A percentile compares a stretch with the other conserved stretches of the same genome.
phyloP scores from a whole-genome alignment of 1,140 invertebrate species.

The Pogonognathellus flavescens region DNA sequence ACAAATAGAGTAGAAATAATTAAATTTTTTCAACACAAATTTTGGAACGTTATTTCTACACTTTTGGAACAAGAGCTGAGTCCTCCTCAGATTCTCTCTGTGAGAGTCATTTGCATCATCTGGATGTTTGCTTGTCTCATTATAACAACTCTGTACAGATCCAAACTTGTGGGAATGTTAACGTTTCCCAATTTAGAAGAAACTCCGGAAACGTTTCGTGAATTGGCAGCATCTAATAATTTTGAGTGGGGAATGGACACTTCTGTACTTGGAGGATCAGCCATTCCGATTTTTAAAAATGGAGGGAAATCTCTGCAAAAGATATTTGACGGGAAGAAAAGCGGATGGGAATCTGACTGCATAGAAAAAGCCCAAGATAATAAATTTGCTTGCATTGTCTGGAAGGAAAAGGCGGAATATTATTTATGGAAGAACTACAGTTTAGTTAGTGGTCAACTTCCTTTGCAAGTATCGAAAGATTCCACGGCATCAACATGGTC shows the following conservation, averaged over 20 bases:
- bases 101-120: not conserved
- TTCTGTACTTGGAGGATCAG: not conserved
- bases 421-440: slow-evolving; percentile 13
- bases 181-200: slow-evolving; percentile 39
- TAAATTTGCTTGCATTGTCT: slow-evolving; percentile 28
- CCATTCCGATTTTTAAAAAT: not conserved
- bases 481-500: not conserved
- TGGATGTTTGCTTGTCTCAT: slow-evolving; percentile 25
- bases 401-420: slow-evolving; percentile 14
- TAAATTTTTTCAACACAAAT: not conserved
- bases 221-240: not conserved
- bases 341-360: not conserved
- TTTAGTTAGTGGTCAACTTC: not conserved
- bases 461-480: not conserved
- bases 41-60: not conserved
- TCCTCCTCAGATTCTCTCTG: not conserved
- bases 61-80: not conserved
- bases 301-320: not conserved
- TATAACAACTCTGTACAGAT: slow-evolving; percentile 50
- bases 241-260: slow-evolving; percentile 30
- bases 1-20: too few species aligned
- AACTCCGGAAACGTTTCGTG: slow-evolving; percentile 31
- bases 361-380: not conserved
- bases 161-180: slow-evolving; percentile 52
- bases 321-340: not conserved